phyloP scores from a whole-genome alignment of 2,113 vertebrate species.

The Corythoichthys intestinalis region DNA sequence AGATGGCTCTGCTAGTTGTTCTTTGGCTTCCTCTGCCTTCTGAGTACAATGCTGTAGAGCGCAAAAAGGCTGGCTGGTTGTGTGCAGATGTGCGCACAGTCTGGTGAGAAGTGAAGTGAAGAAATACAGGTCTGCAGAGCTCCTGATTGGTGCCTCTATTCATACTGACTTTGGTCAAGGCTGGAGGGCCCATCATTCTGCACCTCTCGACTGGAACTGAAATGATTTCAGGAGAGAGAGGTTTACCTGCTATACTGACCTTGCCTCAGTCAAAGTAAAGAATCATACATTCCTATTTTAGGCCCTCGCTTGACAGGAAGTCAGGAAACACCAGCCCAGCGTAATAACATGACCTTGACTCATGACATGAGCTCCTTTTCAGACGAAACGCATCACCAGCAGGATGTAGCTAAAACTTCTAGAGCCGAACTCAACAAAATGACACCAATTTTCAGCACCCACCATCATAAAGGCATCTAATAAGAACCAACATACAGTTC shows the following conservation, averaged over 20 bases:
- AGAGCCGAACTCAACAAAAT: background rate
- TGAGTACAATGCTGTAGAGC: conserved; percentile 12
- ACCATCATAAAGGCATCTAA: background rate
- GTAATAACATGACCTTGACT: conserved; percentile 60
- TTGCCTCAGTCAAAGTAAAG: conserved; percentile 21
- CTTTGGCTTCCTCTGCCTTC: conserved; percentile 14
- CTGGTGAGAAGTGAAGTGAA: conserved; percentile 42
- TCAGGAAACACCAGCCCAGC: conserved; percentile 20
- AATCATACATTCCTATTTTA: conserved; percentile 51
- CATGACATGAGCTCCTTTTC: conserved; percentile 24
- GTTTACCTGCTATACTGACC: conserved; percentile 43
- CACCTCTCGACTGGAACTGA: conserved; percentile 33
- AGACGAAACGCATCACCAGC: conserved; percentile 26
- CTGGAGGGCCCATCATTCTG: conserved; percentile 34
- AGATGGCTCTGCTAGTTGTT: conserved; percentile 7
- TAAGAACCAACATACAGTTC: background rate
- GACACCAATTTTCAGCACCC: background rate
- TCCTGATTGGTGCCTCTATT: conserved; percentile 46
- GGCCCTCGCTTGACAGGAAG: conserved; percentile 22
- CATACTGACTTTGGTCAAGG: conserved; percentile 41
- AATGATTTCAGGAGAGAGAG: conserved; percentile 30
- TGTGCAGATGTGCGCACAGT: conserved; percentile 31
- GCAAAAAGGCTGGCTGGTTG: conserved; percentile 6
- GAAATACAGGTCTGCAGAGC: conserved; percentile 38
- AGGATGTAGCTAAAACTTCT: conserved; percentile 11